Evolutionary conservation across 2,797 vertebrate genomes (phyloP).

Genomic region (Periparus ater): DNA sequence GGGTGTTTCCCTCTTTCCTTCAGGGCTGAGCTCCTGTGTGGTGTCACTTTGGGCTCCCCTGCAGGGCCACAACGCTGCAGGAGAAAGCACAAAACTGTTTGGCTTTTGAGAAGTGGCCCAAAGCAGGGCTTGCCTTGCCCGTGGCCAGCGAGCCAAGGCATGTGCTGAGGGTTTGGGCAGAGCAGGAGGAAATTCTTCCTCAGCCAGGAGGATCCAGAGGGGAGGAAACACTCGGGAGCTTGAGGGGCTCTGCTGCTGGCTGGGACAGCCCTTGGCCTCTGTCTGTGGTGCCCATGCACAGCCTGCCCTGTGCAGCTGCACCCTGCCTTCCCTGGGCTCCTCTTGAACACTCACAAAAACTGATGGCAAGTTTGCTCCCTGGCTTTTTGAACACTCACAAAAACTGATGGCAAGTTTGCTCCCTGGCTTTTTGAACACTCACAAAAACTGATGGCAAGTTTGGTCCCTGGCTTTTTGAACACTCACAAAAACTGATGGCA

Average conservation of each 20-base stretch:
- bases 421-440: too few relatives aligned
- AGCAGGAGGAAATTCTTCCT: background rate
- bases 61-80: background rate
- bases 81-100: background rate
- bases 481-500: too few relatives aligned
- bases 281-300: background rate
- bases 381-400: too few relatives aligned
- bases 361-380: too few relatives aligned
- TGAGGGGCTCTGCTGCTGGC: background rate
- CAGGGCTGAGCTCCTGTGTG: background rate
- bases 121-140: background rate
- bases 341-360: background rate
- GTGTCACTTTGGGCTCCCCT: background rate
- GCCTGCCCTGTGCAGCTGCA: background rate
- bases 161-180: background rate
- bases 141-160: background rate
- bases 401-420: too few relatives aligned
- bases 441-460: too few relatives aligned
- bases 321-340: background rate
- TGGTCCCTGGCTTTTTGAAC: too few relatives aligned
- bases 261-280: background rate
- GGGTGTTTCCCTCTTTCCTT: background rate
- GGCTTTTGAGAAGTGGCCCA: background rate
- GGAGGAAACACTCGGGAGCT: background rate
- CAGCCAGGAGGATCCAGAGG: background rate